Evolutionary conservation across 1,140 invertebrate species (phyloP), one percentile per base, ranked within the genome.

Genomic region (Calliopsis andreniformis): DNA sequence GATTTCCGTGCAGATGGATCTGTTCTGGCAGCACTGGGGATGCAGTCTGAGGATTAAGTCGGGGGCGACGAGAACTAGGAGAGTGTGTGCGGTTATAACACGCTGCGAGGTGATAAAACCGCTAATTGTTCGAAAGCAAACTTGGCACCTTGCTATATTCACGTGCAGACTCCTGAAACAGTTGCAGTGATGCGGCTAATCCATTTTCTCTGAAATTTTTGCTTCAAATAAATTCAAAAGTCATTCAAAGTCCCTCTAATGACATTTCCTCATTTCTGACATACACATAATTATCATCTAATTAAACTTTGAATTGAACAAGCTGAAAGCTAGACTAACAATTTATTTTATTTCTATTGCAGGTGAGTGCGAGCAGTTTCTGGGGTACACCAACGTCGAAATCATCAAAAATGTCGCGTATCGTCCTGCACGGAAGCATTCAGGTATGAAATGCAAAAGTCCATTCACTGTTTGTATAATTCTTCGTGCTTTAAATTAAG

Each of bases 331-430:
- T 28, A 55, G 28, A 28, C 14, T 2, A 16, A 39, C 35, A 39
- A 39, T 69, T 42, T 61, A n/a, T 35, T 14, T 1, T 47, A 18
- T 53, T 79, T 28, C 20, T 61, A 25, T 78, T 81, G 0, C 70
- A 83, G 81, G 81, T 83, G 81, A 83, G 81, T 83, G 51, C 43
- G 71, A 79, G 42, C 63, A 63, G 56, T 79, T 70, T 61, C 20
- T 30, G 39, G 81, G 68, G 28, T 51, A 45, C 28, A 30, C 76
- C 30, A 62, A 66, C 49, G 32, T 35, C 45, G 51, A 81, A 61
- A 61, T 61, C 61, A 79, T 68, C 59, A 70, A 47, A 32, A 59
- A 66, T 51, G 73, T 75, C 28, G 67, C 64, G 23, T 59, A 61
- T 61, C 81, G 76, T 43, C 47, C 70, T 23, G 16, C 53, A 43